Base-by-base conservation (phyloP, 1,140 invertebrate species). In the Drosophila ogumai region DNA sequence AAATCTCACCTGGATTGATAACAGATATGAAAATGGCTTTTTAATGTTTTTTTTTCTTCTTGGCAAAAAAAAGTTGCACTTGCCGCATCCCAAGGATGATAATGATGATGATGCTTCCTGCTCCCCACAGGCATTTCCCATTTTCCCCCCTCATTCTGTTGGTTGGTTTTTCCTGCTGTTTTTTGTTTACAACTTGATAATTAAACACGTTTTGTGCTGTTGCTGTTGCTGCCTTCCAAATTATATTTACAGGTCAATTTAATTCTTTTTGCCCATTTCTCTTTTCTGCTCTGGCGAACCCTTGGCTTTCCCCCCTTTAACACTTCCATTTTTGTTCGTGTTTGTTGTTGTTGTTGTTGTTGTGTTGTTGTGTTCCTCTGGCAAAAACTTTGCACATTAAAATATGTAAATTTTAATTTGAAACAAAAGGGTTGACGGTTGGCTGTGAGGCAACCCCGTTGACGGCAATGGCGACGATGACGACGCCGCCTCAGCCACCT, bases 391-490 rank as follows among this genome's bases (percentile, higher is more conserved):
- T 90, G 87, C 87, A 86, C 86, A 90, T 90, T 90, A 90, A 90
- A 90, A 82, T 90, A 90, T 90, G 86, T 90, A 90, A 90, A 90
- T 90, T 90, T 88, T 88, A 90, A 88, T 88, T 88, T 88, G 85
- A 90, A 88, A 90, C 85, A 90, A 88, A 88, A 88, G 85, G 86
- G 86, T 90, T 90, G 86, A 90, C 82, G 87, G 66, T 54, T 91
- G 67, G 75, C 32, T 10, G 32, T 32, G 32, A 32, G 32, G 58
- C 32, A 63, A 47, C 32, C 65, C 36, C 54, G 74, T 78, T 77
- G 75, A 71, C 75, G 74, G 68, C 77, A 60, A 76, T 76, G 74
- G 74, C 75, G 75, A 68, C 64, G 47, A 79, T 71, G 75, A 71
- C 75, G 75, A 72, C 75, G 75, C 63, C 75, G 75, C 57, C 63